Base-by-base conservation (phyloP, 2,888 invertebrate species). In the Pachycephus smyrnensis region DNA sequence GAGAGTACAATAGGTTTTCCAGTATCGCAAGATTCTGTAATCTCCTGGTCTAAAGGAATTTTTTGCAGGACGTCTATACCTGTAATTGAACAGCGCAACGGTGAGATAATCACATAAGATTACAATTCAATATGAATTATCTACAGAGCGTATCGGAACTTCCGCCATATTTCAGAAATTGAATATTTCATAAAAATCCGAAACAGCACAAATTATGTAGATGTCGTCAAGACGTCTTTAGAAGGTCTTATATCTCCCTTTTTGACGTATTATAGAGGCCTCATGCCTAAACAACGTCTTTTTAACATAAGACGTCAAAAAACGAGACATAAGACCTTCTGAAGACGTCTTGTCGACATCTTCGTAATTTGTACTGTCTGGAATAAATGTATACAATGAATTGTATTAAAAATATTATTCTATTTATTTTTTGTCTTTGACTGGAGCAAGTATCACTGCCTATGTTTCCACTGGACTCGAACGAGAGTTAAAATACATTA, bases 1-100 rank as follows among this genome's bases (percentile, higher is more conserved):
- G 94, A 93, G 75, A 97, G 92, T 77, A 96, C 95, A 3, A 97
- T 93, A 1, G 97, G 97, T 82, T 94, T 94, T 1, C 97, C 97
- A 76, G 92, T 93, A 89, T 97, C 97, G 79, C 95, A 94, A 78
- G 95, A 93, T 83, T 94, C 93, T 0, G 95, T 94, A 89, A 97
- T 95, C 76, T 92, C 92, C n/a, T 94, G 92, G 83, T 95, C 94
- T 9, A 97, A 93, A 79, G 97, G 96, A 81, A 97, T 94, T 88
- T 95, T 95, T 78, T 94, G 95, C 76, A 97, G 92, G 33, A 96
- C 93, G 37, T 93, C 92, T 0, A 95, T 92, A 80, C 85, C 92
- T 92, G 81, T 73, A 82, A 83, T 23, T 55, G 23, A 55, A 55
- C 23, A 55, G 9, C 55, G 9, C 23, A 55, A 23, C 9, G 23